A percentile compares a stretch with the other conserved stretches of the same genome.
Evolutionary conservation across 2,113 vertebrate genomes (phyloP).

Genomic region (Eira barbara): DNA sequence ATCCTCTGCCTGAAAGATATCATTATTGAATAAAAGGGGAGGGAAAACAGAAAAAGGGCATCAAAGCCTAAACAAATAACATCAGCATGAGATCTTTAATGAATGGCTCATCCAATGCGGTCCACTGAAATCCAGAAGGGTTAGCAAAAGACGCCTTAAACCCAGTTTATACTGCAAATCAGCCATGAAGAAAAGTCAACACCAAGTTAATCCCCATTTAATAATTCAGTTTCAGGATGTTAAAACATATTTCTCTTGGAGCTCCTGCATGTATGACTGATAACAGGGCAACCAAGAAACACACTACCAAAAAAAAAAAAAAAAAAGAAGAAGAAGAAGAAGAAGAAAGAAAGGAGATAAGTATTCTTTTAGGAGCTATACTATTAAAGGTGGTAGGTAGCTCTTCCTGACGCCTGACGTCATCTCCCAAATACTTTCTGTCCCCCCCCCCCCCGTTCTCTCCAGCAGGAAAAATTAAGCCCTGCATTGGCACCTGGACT

Average conservation of each 20-base stretch:
- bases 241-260: slow-evolving; percentile 68
- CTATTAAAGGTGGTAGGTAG: not conserved
- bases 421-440: not conserved
- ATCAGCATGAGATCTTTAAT: slow-evolving; percentile 72
- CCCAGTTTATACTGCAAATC: slow-evolving; percentile 74
- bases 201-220: slow-evolving; percentile 69
- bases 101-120: slow-evolving; percentile 59
- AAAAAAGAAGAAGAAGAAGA: too few relatives aligned
- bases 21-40: slow-evolving; percentile 73
- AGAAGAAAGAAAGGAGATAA: not conserved
- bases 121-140: slow-evolving; percentile 62
- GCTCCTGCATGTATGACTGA: not conserved
- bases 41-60: slow-evolving; percentile 70
- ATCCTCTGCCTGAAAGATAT: slow-evolving; percentile 72
- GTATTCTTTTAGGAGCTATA: not conserved
- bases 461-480: not conserved
- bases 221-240: slow-evolving; percentile 74
- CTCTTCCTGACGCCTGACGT: not conserved
- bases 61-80: slow-evolving; percentile 74
- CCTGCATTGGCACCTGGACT: not conserved
- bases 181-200: slow-evolving; percentile 72
- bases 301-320: not conserved
- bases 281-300: slow-evolving; percentile 10
- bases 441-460: not conserved
- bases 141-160: slow-evolving; percentile 74